Conservation (phyloP, 2,797 vertebrate genomes). For the Avahi laniger region DNA sequence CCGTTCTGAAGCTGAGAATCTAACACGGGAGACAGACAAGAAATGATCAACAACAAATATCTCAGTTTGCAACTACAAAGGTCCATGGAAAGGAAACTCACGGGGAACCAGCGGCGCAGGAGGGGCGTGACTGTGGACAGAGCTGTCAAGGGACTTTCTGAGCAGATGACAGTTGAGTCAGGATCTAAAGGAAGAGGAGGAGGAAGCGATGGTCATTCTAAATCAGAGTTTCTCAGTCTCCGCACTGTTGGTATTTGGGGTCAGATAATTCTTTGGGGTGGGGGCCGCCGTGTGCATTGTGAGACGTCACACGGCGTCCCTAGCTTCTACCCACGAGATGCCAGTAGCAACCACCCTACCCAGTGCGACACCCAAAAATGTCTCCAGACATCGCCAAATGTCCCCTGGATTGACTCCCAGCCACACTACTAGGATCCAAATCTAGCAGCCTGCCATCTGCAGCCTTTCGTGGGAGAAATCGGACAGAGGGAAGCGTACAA, state of each 20-base stretch:
- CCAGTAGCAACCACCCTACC: background rate
- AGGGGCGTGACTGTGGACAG: background rate
- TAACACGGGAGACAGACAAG: background rate
- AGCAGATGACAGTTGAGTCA: background rate
- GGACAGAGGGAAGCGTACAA: background rate
- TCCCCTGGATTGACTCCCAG: background rate
- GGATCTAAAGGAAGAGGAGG: background rate
- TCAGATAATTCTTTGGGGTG: background rate
- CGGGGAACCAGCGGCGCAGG: rapidly evolving
- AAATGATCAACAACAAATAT: background rate
- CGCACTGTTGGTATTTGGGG: background rate
- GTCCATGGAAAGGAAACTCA: background rate
- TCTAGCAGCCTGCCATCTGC: background rate
- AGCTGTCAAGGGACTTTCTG: background rate
- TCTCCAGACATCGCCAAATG: background rate
- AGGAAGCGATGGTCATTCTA: rapidly evolving
- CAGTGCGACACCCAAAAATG: no score
- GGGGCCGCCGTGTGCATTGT: rapidly evolving
- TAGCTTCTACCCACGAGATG: background rate
- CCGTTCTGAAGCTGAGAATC: background rate
- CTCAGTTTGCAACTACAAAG: background rate
- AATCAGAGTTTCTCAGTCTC: background rate
- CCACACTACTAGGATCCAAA: rapidly evolving
- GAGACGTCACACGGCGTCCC: rapidly evolving
- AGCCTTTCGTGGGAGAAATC: background rate